phyloP scores from a whole-genome alignment of 2,113 vertebrate species.

The Ophthalmolycus amberensis region DNA sequence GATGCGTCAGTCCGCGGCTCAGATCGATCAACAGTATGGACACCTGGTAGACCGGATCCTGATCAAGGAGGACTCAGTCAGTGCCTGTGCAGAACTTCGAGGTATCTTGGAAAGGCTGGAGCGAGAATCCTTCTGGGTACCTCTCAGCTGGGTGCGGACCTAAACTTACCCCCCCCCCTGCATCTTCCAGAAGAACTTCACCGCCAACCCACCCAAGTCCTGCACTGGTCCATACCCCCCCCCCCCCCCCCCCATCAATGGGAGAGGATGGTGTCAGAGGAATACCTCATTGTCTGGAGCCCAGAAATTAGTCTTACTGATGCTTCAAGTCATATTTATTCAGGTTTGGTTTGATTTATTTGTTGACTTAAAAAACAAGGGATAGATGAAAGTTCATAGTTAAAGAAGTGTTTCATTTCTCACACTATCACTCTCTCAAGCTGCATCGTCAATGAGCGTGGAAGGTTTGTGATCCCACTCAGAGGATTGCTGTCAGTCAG shows the following conservation, averaged over 20 bases:
- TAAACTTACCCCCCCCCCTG: slow-evolving; percentile 53
- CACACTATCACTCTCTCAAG: not conserved
- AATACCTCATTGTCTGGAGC: slow-evolving; percentile 38
- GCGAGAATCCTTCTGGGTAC: slow-evolving; percentile 92
- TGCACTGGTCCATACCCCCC: not conserved
- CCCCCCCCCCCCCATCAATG: not conserved
- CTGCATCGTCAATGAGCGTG: slow-evolving; percentile 11
- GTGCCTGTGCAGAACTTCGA: slow-evolving; percentile 87
- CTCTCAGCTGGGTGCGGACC: slow-evolving; percentile 89
- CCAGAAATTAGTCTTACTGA: not conserved
- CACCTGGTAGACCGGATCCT: slow-evolving; percentile 91
- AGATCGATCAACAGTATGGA: slow-evolving; percentile 92
- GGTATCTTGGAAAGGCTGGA: slow-evolving; percentile 88
- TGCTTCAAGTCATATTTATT: slow-evolving; percentile 32
- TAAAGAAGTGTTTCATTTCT: slow-evolving; percentile 3
- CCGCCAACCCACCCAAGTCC: slow-evolving; percentile 17
- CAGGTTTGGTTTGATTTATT: slow-evolving; percentile 25
- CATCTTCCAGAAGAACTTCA: slow-evolving; percentile 32
- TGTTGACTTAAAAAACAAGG: slow-evolving; percentile 5
- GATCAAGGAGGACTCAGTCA: slow-evolving; percentile 91
- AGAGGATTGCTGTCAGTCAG: slow-evolving; percentile 46
- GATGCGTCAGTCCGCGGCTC: slow-evolving; percentile 90
- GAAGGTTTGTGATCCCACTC: slow-evolving; percentile 35
- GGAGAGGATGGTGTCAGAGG: slow-evolving; percentile 40
- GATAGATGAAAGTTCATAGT: not conserved